These are phyloP conservation scores for Eulithis testata DNA, from an alignment of 2,888 invertebrate species.

Conservation along the genomic window DNA sequence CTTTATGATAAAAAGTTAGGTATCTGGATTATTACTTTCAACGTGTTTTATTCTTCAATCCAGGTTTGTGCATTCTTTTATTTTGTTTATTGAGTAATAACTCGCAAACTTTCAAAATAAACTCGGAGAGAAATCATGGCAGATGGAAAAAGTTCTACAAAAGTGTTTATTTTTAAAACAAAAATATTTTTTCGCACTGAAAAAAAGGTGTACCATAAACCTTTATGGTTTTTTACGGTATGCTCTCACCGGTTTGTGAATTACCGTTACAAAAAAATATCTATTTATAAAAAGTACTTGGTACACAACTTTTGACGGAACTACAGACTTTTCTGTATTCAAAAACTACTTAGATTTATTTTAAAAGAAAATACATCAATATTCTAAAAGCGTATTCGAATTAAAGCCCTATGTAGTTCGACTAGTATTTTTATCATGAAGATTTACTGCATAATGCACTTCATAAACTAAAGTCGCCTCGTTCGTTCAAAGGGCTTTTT, in stretches of 20 bases:
- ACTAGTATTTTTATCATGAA: constrained; percentile 31
- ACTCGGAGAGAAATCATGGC: constrained; percentile 17
- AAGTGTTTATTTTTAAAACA: constrained; percentile 19
- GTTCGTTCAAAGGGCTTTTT: constrained; percentile 57
- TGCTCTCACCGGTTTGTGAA: not conserved
- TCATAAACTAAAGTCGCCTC: constrained; percentile 35
- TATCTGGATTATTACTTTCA: not conserved
- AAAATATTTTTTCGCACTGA: constrained; percentile 3
- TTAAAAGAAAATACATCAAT: constrained; percentile 2
- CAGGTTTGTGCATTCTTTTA: constrained; percentile 11
- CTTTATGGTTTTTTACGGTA: constrained; percentile 1
- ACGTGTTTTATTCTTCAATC: not conserved
- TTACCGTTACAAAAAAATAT: not conserved
- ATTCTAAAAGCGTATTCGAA: constrained; percentile 19
- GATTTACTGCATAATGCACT: constrained; percentile 41
- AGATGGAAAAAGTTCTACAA: constrained; percentile 18
- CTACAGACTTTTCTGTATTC: no score
- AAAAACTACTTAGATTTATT: not conserved
- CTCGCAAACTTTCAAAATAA: constrained; percentile 14
- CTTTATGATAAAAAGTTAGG: no score
- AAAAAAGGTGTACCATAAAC: not conserved
- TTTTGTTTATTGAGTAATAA: constrained; percentile 19
- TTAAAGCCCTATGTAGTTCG: constrained; percentile 13
- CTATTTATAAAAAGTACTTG: no score
- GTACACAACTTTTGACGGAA: no score